Evolutionary conservation across 2,113 vertebrate genomes (phyloP), one percentile per base, ranked within the genome.

Genomic region (Struthio camelus): DNA sequence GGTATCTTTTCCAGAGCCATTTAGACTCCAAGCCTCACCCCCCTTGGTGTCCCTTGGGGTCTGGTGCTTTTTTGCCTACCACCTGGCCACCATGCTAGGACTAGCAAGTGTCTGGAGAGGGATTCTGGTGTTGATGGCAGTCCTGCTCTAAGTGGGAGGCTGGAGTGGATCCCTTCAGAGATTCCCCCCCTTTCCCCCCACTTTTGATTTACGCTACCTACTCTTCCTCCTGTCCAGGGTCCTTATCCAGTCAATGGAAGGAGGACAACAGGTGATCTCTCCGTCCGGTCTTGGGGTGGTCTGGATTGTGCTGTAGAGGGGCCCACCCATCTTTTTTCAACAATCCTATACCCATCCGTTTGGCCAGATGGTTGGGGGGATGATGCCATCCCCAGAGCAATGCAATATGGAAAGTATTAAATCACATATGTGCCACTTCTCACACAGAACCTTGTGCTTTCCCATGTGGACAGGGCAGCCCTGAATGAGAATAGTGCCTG

Each of bases 341-440:
- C 12, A 32, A 34, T 69, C 42, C 42, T 69, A 46, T 4, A 69
- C 42, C 30, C 22, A 69, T 23, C 14, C 19, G 18, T 46, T 34
- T 69, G 34, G 42, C 3, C 28, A 69, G 30, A 69, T 19, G 44
- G 18, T 23, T 11, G 34, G 30, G 30, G 20, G 30, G 20, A 67
- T 20, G 22, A 20, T 6, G 16, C n/a, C 28, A 0, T 4, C 93
- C 80, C 58, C 81, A 27, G 23, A 64, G 48, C 24, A 25, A 23
- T 1, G 32, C 71, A 10, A 3, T 0, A 1, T 18, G 62, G 20
- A 17, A 71, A 2, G 30, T 10, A 23, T 2, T 32, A 46, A 40
- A 59, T 25, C 56, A 15, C 8, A 0, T 9, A 17, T 0, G 4
- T 3, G 10, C 6, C 5, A 9, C 6, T 67, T 25, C 48, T 28